phyloP scores from a whole-genome alignment of 92 coral and sea anemone species.

The Meandrina meandrites region DNA sequence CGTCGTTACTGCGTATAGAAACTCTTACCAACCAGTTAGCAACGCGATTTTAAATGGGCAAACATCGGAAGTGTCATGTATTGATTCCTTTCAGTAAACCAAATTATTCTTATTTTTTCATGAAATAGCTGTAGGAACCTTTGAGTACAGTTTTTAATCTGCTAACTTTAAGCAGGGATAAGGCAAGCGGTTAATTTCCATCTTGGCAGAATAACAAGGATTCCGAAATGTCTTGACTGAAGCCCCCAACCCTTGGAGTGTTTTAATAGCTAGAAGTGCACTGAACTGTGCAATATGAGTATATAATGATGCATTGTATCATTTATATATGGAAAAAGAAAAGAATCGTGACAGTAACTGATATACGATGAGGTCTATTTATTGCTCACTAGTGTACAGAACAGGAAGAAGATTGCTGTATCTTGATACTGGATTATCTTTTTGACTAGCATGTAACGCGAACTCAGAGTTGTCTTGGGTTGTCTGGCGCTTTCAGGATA shows the following conservation, averaged over 20 bases:
- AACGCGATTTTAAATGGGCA: too few species aligned
- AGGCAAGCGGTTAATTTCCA: neutral
- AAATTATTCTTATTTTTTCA: neutral
- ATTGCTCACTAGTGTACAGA: neutral
- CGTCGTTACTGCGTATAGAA: too few species aligned
- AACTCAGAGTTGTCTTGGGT: neutral
- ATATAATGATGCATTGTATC: neutral
- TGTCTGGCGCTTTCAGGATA: too few species aligned
- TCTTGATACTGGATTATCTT: neutral
- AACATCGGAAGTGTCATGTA: neutral
- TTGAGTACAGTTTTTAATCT: neutral
- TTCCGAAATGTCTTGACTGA: neutral
- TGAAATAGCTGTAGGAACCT: neutral
- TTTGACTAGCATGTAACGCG: neutral
- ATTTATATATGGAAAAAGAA: neutral
- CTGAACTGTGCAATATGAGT: too few species aligned
- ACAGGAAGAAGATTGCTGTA: neutral
- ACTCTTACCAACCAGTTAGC: too few species aligned
- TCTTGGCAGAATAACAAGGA: neutral
- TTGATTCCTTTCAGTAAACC: neutral
- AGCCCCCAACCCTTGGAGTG: too few species aligned
- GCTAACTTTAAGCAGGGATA: neutral
- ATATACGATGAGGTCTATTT: too few species aligned
- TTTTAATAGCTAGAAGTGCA: neutral
- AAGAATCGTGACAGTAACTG: too few species aligned